Evolutionary conservation across 2,113 vertebrate species (phyloP), one percentile per base, ranked within the genome.

Genomic region (Pseudorasbora parva): DNA sequence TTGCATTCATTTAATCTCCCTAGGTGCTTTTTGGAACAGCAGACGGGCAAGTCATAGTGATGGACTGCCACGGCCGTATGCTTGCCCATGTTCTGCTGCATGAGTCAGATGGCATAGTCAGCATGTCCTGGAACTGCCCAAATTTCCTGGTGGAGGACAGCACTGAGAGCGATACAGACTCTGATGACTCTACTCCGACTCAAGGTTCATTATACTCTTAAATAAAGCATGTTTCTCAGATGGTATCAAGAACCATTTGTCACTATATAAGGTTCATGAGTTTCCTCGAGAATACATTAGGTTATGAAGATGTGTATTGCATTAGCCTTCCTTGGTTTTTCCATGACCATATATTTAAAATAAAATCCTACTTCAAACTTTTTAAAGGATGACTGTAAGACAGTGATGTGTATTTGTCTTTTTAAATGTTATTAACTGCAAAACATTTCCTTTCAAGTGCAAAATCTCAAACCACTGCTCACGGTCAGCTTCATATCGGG

Each of bases 51-150:
- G 98, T 99, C 84, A 99, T 99, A 0, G 98, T 99, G 86, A 99
- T 99, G 98, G 98, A 99, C 91, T 99, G 98, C 91, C 98, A 99
- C 0, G 98, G 98, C 75, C 93, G 98, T 84, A 99, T 99, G 98
- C 95, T 99, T 79, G 97, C 97, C 21, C 98, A 99, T 0, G 96
- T 99, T 80, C 95, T 99, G 17, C 90, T 99, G 62, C 98, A 99
- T 0, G 97, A 99, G 88, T 97, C 96, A 0, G 98, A 99, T 7
- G 97, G 98, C 82, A 98, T 99, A 84, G 94, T 98, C 87, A 94
- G 96, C 93, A 99, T 99, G 97, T 97, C 97, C 83, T 99, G 98
- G 98, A 99, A 99, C 93, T 99, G 96, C 88, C 98, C 98, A 1
- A 95, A 95, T 87, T 99, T 99, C 91, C 92, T 98, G 90, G 97